Base-by-base conservation (phyloP, 2,888 invertebrate species). In the Pristionchus exspectatus region DNA sequence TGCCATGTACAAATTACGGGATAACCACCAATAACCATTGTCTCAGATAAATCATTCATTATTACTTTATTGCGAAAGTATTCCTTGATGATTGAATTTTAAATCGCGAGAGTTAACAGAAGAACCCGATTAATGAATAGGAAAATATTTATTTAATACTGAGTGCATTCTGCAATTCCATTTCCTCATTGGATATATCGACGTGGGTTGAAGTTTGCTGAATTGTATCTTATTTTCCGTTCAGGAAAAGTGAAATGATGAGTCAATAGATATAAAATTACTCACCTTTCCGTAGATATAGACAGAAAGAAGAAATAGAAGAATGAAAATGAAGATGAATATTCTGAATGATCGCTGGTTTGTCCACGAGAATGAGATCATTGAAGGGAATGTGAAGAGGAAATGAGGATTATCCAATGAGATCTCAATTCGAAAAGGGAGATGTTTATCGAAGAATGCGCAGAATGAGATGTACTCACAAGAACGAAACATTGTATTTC, bases 311-410 rank as follows among this genome's bases (percentile, higher is more conserved):
- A 81, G n/a, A 54, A 81, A 16, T n/a, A 81, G 16, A 81, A 81
- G 1, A 9, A 18, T n/a, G 21, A 81, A 81, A 27, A 81, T 81
- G 14, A 81, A n/a, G 27, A 81, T 44, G n/a, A n/a, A 44, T 50
- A 81, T 81, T 81, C 50, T 81, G n/a, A 81, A 27, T 14, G 81
- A 33, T 81, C 81, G 44, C 50, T 81, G 81, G 14, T 27, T 81
- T 27, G 50, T 81, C 81, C 81, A 81, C 10, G 81, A 81, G 16
- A 81, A 54, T 5, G 81, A 81, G 12, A 81, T 81, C 81, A 81
- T 81, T 4, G 38, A 16, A 21, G 3, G 38, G 5, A 44, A 12
- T 50, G 50, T 38, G 74, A 74, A 18, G 21, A 24, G 3, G n/a
- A 54, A 16, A 50, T 1, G 24, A 27, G 27, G 27, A 81, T 14